These are phyloP conservation scores for Nothocercus nigrocapillus DNA, from an alignment of 2,113 vertebrate genomes.

Conservation along the genomic window DNA sequence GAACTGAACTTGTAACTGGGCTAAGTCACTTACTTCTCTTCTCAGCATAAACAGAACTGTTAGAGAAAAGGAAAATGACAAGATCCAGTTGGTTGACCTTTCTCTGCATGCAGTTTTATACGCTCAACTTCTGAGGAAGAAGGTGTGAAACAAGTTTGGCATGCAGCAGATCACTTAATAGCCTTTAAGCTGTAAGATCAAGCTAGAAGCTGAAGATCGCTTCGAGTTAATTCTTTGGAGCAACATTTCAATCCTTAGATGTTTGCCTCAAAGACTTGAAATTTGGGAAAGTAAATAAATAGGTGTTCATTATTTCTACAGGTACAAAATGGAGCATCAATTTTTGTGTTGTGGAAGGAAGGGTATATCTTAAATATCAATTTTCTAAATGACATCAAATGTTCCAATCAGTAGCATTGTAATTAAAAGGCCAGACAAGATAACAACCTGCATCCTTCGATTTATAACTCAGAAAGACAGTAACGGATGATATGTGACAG, in stretches of 20 bases:
- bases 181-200: background rate
- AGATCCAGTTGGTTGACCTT: background rate
- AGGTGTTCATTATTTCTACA: background rate
- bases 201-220: background rate
- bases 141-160: background rate
- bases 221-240: background rate
- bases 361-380: background rate
- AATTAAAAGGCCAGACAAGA: background rate
- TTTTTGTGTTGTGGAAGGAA: background rate
- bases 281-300: background rate
- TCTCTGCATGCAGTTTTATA: background rate
- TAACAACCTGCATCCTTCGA: background rate
- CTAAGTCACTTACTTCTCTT: background rate
- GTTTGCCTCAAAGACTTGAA: background rate
- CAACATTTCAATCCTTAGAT: background rate
- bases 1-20: background rate
- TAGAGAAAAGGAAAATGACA: background rate
- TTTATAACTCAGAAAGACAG: background rate
- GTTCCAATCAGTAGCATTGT: background rate
- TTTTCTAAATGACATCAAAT: background rate
- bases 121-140: background rate
- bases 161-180: background rate
- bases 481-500: accelerated
- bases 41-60: background rate
- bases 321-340: background rate